Percentiles rank a stretch among this genome's conserved stretches.
These are phyloP conservation scores for Ariolimax columbianus DNA, from an alignment of 2,888 invertebrate genomes.

Conservation along the genomic window DNA sequence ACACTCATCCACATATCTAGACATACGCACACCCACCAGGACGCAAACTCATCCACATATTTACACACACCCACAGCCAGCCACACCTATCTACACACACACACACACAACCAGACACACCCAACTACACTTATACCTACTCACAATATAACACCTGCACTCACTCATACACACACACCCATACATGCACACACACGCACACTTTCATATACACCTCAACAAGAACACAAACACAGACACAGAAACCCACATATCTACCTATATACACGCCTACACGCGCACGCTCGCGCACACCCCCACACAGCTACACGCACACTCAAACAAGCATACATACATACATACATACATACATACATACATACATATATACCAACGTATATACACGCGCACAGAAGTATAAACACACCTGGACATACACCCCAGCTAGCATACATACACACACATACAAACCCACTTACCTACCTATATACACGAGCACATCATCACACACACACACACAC, in stretches of 20 bases:
- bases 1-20: too few relatives aligned
- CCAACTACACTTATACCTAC: too few relatives aligned
- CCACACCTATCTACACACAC: too few relatives aligned
- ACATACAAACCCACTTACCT: background rate
- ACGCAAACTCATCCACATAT: too few relatives aligned
- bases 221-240: background rate
- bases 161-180: background rate
- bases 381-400: background rate
- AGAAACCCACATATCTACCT: background rate
- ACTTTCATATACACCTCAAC: background rate
- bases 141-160: too few relatives aligned
- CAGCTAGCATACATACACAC: background rate
- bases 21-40: too few relatives aligned
- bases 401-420: background rate
- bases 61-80: too few relatives aligned
- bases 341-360: background rate
- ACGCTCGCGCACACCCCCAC: background rate
- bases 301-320: background rate
- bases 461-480: too few relatives aligned
- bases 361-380: background rate
- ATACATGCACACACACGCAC: background rate
- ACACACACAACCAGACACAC: too few relatives aligned
- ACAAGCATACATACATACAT: background rate
- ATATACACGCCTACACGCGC: background rate
- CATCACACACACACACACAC: background rate